Conservation (phyloP, 2,888 invertebrate species). For the Drosophila neotestacea region DNA sequence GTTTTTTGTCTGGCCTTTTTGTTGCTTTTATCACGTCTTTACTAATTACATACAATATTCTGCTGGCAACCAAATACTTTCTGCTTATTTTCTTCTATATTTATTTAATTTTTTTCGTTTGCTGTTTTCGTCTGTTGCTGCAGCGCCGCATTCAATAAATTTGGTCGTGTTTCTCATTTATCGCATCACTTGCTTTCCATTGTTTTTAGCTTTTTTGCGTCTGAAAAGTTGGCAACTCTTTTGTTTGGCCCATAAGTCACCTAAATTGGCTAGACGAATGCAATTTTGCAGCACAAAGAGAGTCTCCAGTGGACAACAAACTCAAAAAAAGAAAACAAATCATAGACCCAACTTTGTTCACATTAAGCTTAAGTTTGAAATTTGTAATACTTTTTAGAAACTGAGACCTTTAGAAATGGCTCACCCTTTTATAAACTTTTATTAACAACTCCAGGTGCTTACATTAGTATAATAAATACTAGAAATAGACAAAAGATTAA, state of each 20-base stretch:
- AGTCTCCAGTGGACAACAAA: conserved; percentile 1
- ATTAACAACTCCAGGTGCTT: too few species aligned
- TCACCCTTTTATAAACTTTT: too few species aligned
- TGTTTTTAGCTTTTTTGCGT: conserved; percentile 52
- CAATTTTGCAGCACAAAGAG: conserved; percentile 23
- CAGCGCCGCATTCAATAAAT: conserved; percentile 10
- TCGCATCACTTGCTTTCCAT: conserved; percentile 58
- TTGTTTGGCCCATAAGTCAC: conserved; percentile 43
- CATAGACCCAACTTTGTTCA: conserved; percentile 1
- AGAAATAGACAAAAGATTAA: too few species aligned
- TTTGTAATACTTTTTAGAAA: background rate
- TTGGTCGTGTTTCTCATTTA: conserved; percentile 48
- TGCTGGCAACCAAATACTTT: conserved; percentile 24
- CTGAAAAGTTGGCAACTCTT: conserved; percentile 60
- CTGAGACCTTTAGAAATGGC: too few species aligned
- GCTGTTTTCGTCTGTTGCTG: background rate
- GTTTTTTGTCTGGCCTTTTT: conserved; percentile 24
- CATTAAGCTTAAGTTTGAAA: background rate
- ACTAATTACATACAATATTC: conserved; percentile 61
- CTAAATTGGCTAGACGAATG: conserved; percentile 50
- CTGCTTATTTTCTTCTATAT: conserved; percentile 21
- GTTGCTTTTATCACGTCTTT: conserved; percentile 53
- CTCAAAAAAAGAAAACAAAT: background rate
- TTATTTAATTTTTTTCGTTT: conserved; percentile 17
- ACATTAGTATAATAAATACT: too few species aligned